Base-by-base conservation (phyloP, 2,113 vertebrate genomes). In the Triplophysa tibetana region DNA sequence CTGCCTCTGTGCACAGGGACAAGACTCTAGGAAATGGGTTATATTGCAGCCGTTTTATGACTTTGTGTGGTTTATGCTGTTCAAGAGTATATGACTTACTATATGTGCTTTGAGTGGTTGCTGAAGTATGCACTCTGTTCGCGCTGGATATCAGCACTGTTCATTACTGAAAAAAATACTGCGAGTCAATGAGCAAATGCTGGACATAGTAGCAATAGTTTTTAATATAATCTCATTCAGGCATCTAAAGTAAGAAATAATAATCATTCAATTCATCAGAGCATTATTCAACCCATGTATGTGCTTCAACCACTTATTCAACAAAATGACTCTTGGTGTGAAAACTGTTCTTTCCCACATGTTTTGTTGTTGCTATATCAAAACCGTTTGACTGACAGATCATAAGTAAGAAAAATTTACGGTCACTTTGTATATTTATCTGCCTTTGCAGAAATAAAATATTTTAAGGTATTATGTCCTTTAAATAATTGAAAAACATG, bases 1-100 rank as follows among this genome's bases (percentile, higher is more conserved):
- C 75, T 41, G 68, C 56, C 61, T 75, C 75, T 85, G 63, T 85
- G 67, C 73, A 69, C 64, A 14, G 56, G 69, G 61, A 75, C 38
- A 3, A 29, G 73, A 23, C 78, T 61, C 41, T 78, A 19, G 38
- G 58, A 75, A 61, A 75, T 78, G 63, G 77, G 69, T 77, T 67
- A 81, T 58, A 48, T 75, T 67, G 68, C 41, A 78, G 67, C n/a
- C 48, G 38, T 72, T 83, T 80, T 72, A 77, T 74, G 54, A 65
- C 62, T 48, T 80, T 43, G 62, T 67, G 67, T 41, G 75, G 75
- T 77, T 77, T 77, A 77, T 54, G 61, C 45, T 80, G 68, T 72
- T 62, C 63, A 67, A 61, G 72, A 70, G 48, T 68, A 65, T 72
- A 33, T 75, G 65, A 19, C 62, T 82, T 70, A 17, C 23, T 72